Evolutionary conservation across 2,888 invertebrate genomes (phyloP).

Genomic region (Tetanocera ferruginea): DNA sequence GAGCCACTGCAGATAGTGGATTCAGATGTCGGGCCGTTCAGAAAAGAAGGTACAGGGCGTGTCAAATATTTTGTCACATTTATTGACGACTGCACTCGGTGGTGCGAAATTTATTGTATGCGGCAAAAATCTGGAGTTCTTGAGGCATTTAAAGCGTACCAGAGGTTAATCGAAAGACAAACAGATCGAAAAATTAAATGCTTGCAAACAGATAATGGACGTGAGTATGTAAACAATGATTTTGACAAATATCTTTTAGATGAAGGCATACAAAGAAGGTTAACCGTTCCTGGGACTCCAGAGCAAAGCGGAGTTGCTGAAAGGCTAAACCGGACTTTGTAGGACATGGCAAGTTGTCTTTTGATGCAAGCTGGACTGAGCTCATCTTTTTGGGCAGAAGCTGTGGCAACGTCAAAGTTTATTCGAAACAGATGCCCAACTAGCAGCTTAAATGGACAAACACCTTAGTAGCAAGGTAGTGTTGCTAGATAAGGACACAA

Average conservation of each 20-base stretch:
- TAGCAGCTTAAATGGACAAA: conserved; percentile 11
- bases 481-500: conserved; percentile 44
- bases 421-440: conserved; percentile 43
- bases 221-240: conserved; percentile 49
- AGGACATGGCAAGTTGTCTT: conserved; percentile 55
- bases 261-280: conserved; percentile 51
- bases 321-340: conserved; percentile 51
- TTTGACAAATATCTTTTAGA: conserved; percentile 48
- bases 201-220: conserved; percentile 54
- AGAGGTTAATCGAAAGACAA: conserved; percentile 47
- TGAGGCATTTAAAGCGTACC: conserved; percentile 49
- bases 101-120: conserved; percentile 40
- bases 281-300: conserved; percentile 49
- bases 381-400: conserved; percentile 54
- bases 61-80: conserved; percentile 42
- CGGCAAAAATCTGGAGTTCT: conserved; percentile 41
- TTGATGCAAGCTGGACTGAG: conserved; percentile 46
- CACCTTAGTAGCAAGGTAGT: conserved; percentile 60
- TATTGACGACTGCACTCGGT: conserved; percentile 36
- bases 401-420: conserved; percentile 50
- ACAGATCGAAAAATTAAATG: conserved; percentile 49
- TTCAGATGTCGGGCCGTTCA: conserved; percentile 41
- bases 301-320: conserved; percentile 55
- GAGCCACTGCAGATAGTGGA: conserved; percentile 40
- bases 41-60: conserved; percentile 21